These are phyloP conservation scores for Vanessa cardui DNA, from an alignment of 2,888 invertebrate species.

Conservation along the genomic window DNA sequence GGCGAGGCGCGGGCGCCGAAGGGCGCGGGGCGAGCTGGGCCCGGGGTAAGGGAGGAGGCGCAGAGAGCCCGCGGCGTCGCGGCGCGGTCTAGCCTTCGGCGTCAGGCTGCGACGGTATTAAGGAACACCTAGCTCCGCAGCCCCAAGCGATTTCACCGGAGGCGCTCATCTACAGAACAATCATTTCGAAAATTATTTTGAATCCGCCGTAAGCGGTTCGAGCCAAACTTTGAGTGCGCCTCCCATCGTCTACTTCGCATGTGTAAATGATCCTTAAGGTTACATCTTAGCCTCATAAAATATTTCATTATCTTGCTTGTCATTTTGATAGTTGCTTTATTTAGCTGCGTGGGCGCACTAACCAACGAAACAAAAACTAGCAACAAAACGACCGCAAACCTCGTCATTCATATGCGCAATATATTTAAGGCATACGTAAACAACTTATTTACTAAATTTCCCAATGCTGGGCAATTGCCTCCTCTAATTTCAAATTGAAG, in stretches of 20 bases:
- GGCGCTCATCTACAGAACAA: conserved; percentile 75
- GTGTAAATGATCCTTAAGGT: conserved; percentile 2
- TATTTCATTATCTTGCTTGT: neutral
- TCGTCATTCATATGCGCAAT: too few relatives aligned
- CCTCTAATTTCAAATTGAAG: too few relatives aligned
- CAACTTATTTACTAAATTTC: too few relatives aligned
- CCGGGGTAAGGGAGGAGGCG: conserved; percentile 18
- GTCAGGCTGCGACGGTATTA: conserved; percentile 34
- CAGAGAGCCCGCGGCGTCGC: conserved; percentile 20
- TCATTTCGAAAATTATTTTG: conserved; percentile 76
- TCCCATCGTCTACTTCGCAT: neutral
- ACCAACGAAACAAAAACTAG: too few relatives aligned
- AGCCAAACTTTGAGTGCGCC: conserved; percentile 31
- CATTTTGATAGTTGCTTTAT: neutral
- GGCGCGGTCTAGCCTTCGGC: conserved; percentile 19
- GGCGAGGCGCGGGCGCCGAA: conserved; percentile 38
- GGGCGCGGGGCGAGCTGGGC: conserved; percentile 12
- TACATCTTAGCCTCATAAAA: conserved; percentile 3
- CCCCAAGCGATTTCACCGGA: conserved; percentile 57
- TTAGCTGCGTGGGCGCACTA: neutral
- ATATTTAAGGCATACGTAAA: too few relatives aligned
- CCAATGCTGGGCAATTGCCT: too few relatives aligned
- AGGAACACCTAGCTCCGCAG: conserved; percentile 47
- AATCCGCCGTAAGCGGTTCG: conserved; percentile 58
- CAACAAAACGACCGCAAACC: too few relatives aligned